Evolutionary conservation across 1,140 invertebrate species (phyloP).

Genomic region (Eciton burchellii): DNA sequence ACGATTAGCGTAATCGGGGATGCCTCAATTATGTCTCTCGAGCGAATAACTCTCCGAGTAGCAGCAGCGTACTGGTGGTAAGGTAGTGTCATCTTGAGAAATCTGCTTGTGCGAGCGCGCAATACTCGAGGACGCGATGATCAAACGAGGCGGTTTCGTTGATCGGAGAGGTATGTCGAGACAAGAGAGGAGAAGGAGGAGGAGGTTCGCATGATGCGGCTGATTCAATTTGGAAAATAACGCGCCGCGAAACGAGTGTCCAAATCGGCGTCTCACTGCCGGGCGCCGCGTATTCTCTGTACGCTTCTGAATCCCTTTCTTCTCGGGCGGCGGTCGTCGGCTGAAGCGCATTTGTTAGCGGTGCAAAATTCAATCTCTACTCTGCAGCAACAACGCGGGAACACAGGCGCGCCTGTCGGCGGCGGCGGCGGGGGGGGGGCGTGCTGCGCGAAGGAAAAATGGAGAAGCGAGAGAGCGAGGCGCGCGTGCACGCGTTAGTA

Average conservation of each 20-base stretch:
- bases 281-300: conserved; percentile 23
- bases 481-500: background rate
- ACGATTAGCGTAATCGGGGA: no score
- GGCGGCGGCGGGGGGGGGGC: background rate
- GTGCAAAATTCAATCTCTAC: conserved; percentile 54
- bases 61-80: no score
- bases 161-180: no score
- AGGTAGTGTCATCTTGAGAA: no score
- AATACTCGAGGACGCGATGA: no score
- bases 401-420: conserved; percentile 14
- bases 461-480: background rate
- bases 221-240: conserved; percentile 11
- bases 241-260: background rate
- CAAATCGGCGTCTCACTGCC: conserved; percentile 9
- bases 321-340: conserved; percentile 32
- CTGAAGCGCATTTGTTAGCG: conserved; percentile 55
- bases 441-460: background rate
- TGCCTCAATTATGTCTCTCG: no score
- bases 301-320: conserved; percentile 50
- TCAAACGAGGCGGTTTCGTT: no score
- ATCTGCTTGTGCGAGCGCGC: no score
- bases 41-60: no score
- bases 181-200: no score
- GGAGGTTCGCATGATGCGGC: no score
- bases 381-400: conserved; percentile 1